A percentile compares a stretch with the other conserved stretches of the same genome.
These are phyloP conservation scores for Pithys albifrons DNA, from an alignment of 2,113 vertebrate genomes.

Conservation along the genomic window DNA sequence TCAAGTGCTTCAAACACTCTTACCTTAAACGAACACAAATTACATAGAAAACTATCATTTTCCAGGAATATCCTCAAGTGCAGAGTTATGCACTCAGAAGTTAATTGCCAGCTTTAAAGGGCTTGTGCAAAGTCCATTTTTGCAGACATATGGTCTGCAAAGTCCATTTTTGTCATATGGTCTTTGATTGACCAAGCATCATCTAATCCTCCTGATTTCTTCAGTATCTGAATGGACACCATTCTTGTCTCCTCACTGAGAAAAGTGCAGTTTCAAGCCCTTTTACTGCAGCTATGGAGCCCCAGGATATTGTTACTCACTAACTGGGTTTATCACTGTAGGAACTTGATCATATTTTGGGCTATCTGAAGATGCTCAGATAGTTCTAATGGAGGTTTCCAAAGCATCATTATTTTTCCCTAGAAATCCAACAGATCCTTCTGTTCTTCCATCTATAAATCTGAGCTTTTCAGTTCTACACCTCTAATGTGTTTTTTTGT, in stretches of 20 bases:
- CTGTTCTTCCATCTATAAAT: background rate
- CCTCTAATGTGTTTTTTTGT: accelerated
- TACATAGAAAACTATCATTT: background rate
- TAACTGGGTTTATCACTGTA: background rate
- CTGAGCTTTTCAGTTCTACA: background rate
- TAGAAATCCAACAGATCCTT: background rate
- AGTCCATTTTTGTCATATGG: background rate
- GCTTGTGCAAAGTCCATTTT: background rate
- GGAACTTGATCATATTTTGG: background rate
- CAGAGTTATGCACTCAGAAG: background rate
- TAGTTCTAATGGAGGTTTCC: background rate
- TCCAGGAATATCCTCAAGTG: background rate
- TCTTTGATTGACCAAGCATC: background rate
- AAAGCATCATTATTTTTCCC: background rate
- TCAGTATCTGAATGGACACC: background rate
- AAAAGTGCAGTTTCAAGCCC: background rate
- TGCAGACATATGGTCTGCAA: background rate
- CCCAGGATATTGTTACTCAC: background rate
- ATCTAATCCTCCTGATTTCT: background rate
- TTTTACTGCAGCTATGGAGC: background rate
- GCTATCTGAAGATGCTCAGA: background rate
- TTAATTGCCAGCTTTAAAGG: background rate
- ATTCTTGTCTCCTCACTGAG: accelerated
- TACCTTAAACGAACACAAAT: background rate
- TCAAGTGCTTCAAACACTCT: background rate